A percentile compares a stretch with the other conserved stretches of the same genome.
Evolutionary conservation across 2,888 invertebrate species (phyloP).

Genomic region (Furcula furcula): DNA sequence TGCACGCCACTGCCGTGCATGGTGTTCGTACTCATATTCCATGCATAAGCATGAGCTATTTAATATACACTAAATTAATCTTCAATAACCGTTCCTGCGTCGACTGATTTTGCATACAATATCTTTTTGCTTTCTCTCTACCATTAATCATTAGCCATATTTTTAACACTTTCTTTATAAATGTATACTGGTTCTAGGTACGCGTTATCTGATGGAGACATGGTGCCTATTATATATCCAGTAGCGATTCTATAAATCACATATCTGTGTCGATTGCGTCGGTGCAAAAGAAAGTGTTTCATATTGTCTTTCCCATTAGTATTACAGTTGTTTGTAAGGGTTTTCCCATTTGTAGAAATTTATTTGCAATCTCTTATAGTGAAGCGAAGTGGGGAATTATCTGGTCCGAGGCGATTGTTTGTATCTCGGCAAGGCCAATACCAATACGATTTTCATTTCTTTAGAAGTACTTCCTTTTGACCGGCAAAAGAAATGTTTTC

Average conservation of each 20-base stretch:
- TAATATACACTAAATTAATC: conserved; percentile 26
- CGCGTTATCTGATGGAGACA: conserved; percentile 14
- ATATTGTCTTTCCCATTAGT: conserved; percentile 31
- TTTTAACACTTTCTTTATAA: conserved; percentile 43
- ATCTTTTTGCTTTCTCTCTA: conserved; percentile 36
- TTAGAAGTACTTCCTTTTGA: no score
- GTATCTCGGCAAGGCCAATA: no score
- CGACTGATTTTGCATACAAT: conserved; percentile 43
- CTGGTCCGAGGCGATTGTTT: no score
- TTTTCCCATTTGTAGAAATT: conserved; percentile 33
- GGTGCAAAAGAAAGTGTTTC: conserved; percentile 36
- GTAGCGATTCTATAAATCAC: conserved; percentile 47
- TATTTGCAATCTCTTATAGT: conserved; percentile 31
- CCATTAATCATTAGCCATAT: conserved; percentile 38
- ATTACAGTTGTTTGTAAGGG: conserved; percentile 17
- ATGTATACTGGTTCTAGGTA: conserved; percentile 24
- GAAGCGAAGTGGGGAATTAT: no score
- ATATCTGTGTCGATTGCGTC: conserved; percentile 36
- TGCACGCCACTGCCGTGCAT: no score
- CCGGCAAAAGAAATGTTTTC: no score
- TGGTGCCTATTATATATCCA: conserved; percentile 29
- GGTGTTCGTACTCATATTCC: conserved; percentile 1
- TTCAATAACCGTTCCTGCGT: conserved; percentile 26
- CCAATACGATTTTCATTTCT: no score
- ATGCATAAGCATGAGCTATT: conserved; percentile 14